Percentiles rank a stretch among this genome's conserved stretches.
Conservation (phyloP, 2,113 vertebrate species). For the Reinhardtius hippoglossoides region DNA sequence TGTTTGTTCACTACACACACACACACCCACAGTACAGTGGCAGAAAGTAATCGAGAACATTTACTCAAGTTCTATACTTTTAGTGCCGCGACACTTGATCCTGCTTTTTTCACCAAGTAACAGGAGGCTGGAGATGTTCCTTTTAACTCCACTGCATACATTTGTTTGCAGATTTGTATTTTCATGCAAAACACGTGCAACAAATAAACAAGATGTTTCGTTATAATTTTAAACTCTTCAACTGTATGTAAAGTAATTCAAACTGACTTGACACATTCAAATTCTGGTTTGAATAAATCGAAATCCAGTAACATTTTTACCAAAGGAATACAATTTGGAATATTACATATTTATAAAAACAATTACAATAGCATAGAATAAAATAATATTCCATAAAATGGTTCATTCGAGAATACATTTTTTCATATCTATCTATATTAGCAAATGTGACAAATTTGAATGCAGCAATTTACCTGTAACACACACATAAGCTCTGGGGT, state of each 20-base stretch:
- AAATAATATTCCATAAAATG: neutral
- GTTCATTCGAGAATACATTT: neutral
- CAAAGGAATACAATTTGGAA: neutral
- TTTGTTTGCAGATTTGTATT: neutral
- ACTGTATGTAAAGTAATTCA: neutral
- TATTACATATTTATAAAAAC: neutral
- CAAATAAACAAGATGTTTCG: neutral
- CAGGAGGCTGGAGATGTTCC: neutral
- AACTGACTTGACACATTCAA: neutral
- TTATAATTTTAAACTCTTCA: neutral
- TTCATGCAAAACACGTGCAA: conserved; percentile 1
- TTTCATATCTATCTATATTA: too few relatives aligned
- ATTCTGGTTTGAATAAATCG: neutral
- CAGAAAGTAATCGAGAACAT: neutral
- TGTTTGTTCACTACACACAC: too few relatives aligned
- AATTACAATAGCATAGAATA: too few relatives aligned
- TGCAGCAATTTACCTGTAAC: too few relatives aligned
- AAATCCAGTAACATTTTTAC: neutral
- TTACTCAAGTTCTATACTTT: conserved; percentile 2
- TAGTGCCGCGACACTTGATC: neutral
- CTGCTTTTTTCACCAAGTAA: neutral
- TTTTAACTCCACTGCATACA: too few relatives aligned
- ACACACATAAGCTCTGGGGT: neutral
- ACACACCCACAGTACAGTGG: neutral
- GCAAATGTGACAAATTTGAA: too few relatives aligned